These are phyloP conservation scores for Lasioglossum morio DNA, from an alignment of 2,888 invertebrate species.

Conservation along the genomic window DNA sequence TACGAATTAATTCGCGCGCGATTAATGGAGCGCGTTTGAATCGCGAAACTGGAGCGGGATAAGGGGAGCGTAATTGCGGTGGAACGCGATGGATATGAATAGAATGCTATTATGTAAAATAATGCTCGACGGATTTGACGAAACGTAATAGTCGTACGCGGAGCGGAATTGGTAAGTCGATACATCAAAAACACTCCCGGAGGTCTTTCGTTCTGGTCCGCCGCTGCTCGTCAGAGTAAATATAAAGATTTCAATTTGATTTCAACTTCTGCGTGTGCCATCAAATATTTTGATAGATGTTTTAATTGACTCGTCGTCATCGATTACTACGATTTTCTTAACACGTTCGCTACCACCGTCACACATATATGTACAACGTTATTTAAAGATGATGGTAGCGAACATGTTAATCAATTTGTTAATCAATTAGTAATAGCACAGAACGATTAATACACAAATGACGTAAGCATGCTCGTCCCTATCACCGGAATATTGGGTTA, in stretches of 20 bases:
- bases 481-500: not conserved
- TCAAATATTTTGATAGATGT: not conserved
- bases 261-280: not conserved
- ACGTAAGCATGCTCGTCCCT: not conserved
- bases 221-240: not conserved
- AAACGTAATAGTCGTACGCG: not conserved
- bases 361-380: no score
- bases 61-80: slow-evolving; percentile 36
- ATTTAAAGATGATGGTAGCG: not conserved
- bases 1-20: slow-evolving; percentile 42
- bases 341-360: not conserved
- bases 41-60: slow-evolving; percentile 40
- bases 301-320: not conserved
- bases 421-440: not conserved
- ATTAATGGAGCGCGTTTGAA: slow-evolving; percentile 35
- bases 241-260: not conserved
- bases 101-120: slow-evolving; percentile 38
- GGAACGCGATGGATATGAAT: slow-evolving; percentile 1
- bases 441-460: not conserved
- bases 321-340: not conserved
- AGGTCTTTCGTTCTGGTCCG: no score
- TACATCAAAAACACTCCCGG: not conserved
- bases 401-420: not conserved
- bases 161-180: slow-evolving; percentile 12
- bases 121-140: slow-evolving; percentile 4